Percentiles rank a stretch among this genome's conserved stretches.
Conservation (phyloP, 2,113 vertebrate genomes). For the Myrmecobius fasciatus region DNA sequence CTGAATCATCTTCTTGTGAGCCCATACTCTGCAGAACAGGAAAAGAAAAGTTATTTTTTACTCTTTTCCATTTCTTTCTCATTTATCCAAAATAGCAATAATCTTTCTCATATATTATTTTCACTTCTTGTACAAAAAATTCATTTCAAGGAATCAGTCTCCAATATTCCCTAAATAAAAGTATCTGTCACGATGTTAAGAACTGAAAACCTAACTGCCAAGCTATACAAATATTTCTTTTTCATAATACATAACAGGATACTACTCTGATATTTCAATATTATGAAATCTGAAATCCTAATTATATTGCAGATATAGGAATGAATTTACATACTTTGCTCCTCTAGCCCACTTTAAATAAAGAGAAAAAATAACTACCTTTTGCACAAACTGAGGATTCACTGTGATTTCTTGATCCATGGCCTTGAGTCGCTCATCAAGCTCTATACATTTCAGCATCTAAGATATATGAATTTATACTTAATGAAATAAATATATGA, state of each 20-base stretch:
- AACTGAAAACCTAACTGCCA: not conserved
- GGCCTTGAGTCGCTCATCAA: constrained; percentile 98
- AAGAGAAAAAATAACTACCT: constrained; percentile 84
- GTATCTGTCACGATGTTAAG: not conserved
- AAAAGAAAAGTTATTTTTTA: constrained; percentile 51
- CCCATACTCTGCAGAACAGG: constrained; percentile 94
- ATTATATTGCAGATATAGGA: not conserved
- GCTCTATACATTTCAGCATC: constrained; percentile 99
- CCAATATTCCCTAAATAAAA: not conserved
- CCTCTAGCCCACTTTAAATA: not conserved
- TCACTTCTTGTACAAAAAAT: not conserved
- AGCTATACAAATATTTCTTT: not conserved
- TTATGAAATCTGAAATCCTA: not conserved
- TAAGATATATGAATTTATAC: constrained; percentile 68
- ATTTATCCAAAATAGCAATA: not conserved
- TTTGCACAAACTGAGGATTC: constrained; percentile 99
- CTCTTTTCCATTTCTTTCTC: not conserved
- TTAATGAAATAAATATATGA: no score
- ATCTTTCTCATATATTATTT: not conserved
- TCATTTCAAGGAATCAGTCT: not conserved
- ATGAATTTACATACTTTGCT: not conserved
- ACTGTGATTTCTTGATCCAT: constrained; percentile 99
- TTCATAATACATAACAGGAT: not conserved
- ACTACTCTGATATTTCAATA: not conserved
- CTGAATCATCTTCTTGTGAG: constrained; percentile 98